Conservation (phyloP, 2,113 vertebrate genomes). For the Natator depressus region DNA sequence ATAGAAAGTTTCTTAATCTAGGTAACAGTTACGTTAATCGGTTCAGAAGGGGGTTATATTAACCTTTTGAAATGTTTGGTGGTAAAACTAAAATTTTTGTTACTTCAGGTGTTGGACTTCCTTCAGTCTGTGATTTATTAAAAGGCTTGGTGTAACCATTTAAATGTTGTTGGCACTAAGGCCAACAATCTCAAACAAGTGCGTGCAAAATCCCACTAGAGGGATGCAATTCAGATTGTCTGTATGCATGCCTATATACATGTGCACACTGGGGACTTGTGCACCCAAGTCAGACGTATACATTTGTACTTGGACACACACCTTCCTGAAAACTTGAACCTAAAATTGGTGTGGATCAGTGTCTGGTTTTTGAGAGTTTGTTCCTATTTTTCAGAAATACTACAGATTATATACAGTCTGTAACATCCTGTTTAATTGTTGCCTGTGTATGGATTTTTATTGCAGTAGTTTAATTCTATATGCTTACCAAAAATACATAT, state of each 20-base stretch:
- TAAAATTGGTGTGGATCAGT: neutral
- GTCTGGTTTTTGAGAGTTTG: neutral
- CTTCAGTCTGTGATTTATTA: neutral
- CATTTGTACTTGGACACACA: neutral
- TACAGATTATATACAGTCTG: accelerated
- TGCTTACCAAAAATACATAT: neutral
- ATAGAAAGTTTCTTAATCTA: neutral
- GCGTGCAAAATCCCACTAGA: neutral
- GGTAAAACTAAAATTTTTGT: neutral
- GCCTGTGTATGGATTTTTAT: neutral
- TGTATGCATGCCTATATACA: neutral
- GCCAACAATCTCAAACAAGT: neutral
- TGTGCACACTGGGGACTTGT: neutral
- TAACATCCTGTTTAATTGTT: neutral
- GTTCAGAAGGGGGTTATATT: neutral
- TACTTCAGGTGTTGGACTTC: neutral
- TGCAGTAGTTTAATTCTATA: neutral
- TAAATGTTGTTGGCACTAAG: neutral
- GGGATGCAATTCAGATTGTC: neutral
- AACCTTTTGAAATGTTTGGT: neutral
- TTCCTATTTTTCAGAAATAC: neutral
- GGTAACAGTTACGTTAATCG: neutral
- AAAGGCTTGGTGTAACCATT: neutral
- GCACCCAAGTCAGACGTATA: neutral
- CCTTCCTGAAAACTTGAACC: neutral